Evolutionary conservation across 2,797 vertebrate genomes (phyloP).

Genomic region (Gymnocypris eckloni): DNA sequence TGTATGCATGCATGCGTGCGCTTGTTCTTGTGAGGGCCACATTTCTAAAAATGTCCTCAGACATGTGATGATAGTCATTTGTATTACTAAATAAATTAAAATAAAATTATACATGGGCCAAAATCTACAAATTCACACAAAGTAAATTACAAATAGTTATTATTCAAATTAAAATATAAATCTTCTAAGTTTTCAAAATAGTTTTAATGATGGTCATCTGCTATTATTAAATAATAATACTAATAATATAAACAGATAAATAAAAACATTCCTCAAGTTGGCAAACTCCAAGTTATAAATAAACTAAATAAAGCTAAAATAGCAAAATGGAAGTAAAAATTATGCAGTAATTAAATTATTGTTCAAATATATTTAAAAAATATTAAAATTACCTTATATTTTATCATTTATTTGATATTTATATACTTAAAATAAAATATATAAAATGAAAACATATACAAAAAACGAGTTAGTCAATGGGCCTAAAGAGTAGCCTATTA

Average conservation of each 20-base stretch:
- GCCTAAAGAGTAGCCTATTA: background rate
- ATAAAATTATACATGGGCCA: too few relatives aligned
- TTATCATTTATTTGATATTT: background rate
- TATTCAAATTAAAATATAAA: background rate
- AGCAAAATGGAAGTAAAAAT: too few relatives aligned
- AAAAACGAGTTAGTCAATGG: background rate
- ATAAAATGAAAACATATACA: background rate
- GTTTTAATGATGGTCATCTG: background rate
- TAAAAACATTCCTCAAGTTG: background rate
- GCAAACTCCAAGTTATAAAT: background rate
- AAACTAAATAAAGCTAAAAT: background rate
- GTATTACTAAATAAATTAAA: too few relatives aligned
- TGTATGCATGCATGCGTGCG: background rate
- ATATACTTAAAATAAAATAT: background rate
- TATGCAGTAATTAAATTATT: too few relatives aligned
- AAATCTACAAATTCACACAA: background rate
- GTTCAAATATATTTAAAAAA: background rate
- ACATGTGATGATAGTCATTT: background rate
- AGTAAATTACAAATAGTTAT: background rate
- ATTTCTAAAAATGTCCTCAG: background rate
- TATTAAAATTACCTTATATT: background rate
- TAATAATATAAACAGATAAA: background rate
- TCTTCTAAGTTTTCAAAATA: background rate
- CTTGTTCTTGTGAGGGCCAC: background rate
- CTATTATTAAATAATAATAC: background rate